A percentile compares a stretch with the other conserved stretches of the same genome.
Evolutionary conservation across 2,113 vertebrate species (phyloP).

Genomic region (Ranitomeya imitator): DNA sequence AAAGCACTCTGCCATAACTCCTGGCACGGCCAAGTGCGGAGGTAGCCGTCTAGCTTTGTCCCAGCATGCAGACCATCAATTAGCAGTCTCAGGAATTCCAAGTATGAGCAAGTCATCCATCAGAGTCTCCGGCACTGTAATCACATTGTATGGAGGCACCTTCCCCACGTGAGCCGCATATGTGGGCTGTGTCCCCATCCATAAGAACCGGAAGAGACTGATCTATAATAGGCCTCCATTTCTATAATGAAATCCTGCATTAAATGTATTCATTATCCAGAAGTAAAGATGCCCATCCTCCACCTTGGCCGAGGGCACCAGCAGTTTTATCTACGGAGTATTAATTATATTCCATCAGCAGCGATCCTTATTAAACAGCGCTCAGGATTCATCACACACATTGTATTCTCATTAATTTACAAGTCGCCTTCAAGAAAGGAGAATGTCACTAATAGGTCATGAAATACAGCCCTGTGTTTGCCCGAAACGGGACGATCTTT

Average conservation of each 20-base stretch:
- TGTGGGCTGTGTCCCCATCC: not conserved
- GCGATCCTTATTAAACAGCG: too few species aligned
- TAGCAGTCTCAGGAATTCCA: slow-evolving; percentile 52
- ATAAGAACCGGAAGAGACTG: not conserved
- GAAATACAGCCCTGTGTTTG: too few species aligned
- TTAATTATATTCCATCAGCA: too few species aligned
- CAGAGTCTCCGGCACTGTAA: slow-evolving; percentile 12
- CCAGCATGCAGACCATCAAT: slow-evolving; percentile 53
- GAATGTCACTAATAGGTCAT: too few species aligned
- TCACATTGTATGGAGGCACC: slow-evolving; percentile 22
- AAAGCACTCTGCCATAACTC: slow-evolving; percentile 36
- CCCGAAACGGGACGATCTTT: too few species aligned
- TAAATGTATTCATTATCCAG: not conserved
- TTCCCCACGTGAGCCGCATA: not conserved
- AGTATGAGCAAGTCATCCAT: slow-evolving; percentile 49
- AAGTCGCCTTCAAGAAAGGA: too few species aligned
- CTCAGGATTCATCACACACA: too few species aligned
- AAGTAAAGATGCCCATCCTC: too few species aligned
- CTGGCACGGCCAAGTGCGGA: slow-evolving; percentile 1
- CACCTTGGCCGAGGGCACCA: too few species aligned
- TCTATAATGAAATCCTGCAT: not conserved
- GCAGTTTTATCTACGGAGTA: too few species aligned
- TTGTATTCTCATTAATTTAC: too few species aligned
- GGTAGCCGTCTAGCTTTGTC: slow-evolving; percentile 30
- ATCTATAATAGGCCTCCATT: not conserved